Conservation (phyloP, 2,797 vertebrate genomes). For the Synaphobranchus kaupii region DNA sequence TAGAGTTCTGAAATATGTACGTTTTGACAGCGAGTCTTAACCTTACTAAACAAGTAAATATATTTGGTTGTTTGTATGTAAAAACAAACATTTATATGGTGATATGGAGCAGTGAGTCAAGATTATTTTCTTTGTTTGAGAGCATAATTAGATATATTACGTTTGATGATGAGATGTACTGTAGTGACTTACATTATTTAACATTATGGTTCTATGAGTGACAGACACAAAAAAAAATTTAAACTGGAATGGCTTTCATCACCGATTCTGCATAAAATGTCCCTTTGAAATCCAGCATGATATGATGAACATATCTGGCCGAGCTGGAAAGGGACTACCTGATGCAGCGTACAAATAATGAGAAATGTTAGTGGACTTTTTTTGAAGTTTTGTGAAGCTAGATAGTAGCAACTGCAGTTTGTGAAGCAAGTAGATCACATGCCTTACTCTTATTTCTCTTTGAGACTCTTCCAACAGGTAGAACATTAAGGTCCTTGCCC, state of each 20-base stretch:
- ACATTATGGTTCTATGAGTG: constrained; percentile 3
- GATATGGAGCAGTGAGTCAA: neutral
- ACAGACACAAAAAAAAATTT: neutral
- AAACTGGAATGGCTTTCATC: constrained; percentile 10
- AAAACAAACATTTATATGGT: neutral
- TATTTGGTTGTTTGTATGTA: neutral
- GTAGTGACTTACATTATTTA: constrained; percentile 8
- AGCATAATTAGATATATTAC: neutral
- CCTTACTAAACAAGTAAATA: constrained; percentile 13
- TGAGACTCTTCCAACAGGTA: no score
- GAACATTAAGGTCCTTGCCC: no score
- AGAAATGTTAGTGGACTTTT: neutral
- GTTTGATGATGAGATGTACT: neutral
- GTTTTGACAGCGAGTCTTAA: neutral
- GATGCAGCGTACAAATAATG: neutral
- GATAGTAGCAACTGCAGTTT: neutral
- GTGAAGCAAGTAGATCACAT: neutral
- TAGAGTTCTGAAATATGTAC: constrained; percentile 1
- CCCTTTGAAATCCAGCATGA: neutral
- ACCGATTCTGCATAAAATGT: neutral
- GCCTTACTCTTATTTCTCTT: no score
- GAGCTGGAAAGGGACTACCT: neutral
- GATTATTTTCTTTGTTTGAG: neutral
- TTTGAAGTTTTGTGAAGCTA: neutral
- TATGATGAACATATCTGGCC: constrained; percentile 8